These are phyloP conservation scores for Cremastinae sp. DNA, from an alignment of 2,888 invertebrate species.

Conservation along the genomic window DNA sequence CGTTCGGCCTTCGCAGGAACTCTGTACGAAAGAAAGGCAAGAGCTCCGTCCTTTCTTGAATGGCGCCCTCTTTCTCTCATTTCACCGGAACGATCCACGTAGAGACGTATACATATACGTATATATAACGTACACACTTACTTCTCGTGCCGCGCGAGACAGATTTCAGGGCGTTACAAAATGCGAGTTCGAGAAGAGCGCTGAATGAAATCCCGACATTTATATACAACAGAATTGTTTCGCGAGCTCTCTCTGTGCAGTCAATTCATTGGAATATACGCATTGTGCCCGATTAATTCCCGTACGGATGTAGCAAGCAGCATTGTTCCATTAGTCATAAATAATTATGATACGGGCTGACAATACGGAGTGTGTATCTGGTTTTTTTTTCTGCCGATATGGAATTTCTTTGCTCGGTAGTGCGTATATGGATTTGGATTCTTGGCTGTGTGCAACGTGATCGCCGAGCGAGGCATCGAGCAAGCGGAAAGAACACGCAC, in stretches of 20 bases:
- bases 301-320: too few species aligned
- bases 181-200: not conserved
- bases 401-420: conserved; percentile 28
- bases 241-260: conserved; percentile 28
- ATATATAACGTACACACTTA: too few species aligned
- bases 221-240: conserved; percentile 35
- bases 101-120: too few species aligned
- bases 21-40: conserved; percentile 31
- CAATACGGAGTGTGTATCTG: not conserved
- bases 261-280: not conserved
- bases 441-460: conserved; percentile 15
- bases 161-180: not conserved
- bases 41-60: conserved; percentile 49
- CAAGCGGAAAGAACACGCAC: conserved; percentile 45
- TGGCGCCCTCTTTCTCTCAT: conserved; percentile 32
- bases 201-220: conserved; percentile 52
- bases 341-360: too few species aligned
- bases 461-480: conserved; percentile 11
- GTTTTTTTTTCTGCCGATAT: conserved; percentile 12
- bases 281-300: too few species aligned
- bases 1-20: conserved; percentile 51
- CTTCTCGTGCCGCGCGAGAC: conserved; percentile 47
- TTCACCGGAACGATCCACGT: too few species aligned
- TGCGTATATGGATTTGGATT: conserved; percentile 26
- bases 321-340: too few species aligned